Evolutionary conservation across 2,888 invertebrate genomes (phyloP).

Genomic region (Trissolcus brochymenae): DNA sequence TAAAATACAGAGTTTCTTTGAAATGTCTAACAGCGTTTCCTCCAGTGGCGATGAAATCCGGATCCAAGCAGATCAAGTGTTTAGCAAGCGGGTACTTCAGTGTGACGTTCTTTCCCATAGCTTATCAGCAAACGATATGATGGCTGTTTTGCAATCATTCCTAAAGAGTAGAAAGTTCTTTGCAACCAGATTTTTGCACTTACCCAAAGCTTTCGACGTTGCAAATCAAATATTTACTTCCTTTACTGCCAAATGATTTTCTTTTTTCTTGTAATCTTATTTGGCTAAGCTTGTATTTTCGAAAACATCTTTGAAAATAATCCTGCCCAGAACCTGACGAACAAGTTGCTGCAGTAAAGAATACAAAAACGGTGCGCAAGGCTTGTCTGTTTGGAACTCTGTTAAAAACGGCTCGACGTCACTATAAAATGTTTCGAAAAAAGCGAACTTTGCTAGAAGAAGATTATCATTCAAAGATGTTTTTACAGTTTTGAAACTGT

Average conservation of each 20-base stretch:
- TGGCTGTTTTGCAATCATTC: constrained; percentile 12
- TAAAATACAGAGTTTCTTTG: neutral
- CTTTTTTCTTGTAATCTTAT: constrained; percentile 13
- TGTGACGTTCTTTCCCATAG: constrained; percentile 16
- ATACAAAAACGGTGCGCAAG: constrained; percentile 45
- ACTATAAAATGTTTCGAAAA: constrained; percentile 38
- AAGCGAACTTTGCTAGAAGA: constrained; percentile 42
- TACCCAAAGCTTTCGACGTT: constrained; percentile 9
- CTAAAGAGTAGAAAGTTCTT: constrained; percentile 19
- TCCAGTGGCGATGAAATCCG: constrained; percentile 1
- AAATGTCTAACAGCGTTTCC: neutral
- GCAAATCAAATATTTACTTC: constrained; percentile 25
- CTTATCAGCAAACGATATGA: constrained; percentile 16
- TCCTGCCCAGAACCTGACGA: constrained; percentile 9
- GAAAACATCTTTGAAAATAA: constrained; percentile 30
- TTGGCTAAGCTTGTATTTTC: neutral
- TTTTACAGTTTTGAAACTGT: constrained; percentile 43
- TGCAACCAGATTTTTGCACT: constrained; percentile 17
- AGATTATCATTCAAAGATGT: constrained; percentile 40
- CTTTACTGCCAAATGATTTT: constrained; percentile 14
- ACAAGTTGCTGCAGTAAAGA: constrained; percentile 10
- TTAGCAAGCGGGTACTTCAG: constrained; percentile 27
- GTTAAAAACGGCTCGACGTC: constrained; percentile 50
- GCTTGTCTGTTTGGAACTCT: constrained; percentile 50
- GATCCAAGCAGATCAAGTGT: constrained; percentile 9